Evolutionary conservation across 2,888 invertebrate genomes (phyloP), one percentile per base, ranked within the genome.

Genomic region (Germaria angustata): DNA sequence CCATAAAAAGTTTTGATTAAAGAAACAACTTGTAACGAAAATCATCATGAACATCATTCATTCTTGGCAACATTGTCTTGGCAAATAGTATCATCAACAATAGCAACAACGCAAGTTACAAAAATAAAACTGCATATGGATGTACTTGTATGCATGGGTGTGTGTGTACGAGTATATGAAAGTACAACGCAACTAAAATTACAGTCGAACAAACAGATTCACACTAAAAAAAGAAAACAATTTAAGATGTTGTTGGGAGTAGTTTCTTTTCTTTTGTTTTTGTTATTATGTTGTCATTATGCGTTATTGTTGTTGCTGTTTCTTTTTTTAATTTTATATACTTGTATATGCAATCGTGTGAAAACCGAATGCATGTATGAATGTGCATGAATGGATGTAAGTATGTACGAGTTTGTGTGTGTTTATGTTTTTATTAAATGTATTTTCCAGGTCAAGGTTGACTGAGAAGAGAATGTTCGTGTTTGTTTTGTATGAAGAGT

Each of bases 401-500:
- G n/a, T n/a, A n/a, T n/a, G n/a, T n/a, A n/a, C n/a, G n/a, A n/a
- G n/a, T n/a, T n/a, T 44, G 4, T 44, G 7, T 61, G 13, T 69
- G 20, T 32, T 15, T 32, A 1, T 53, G 6, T 2, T 53, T 46
- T 28, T 55, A 44, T 61, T 32, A 39, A 59, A 39, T 75, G 51
- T 66, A 66, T 88, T 89, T 88, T 90, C 80, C 90, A 90, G 90
- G 90, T 90, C 90, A 90, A 90, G 90, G 90, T 90, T 90, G 87
- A 71, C 49, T 77, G 78, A 77, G 77, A 80, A 73, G 72, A 82
- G 82, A 82, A 76, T 79, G 75, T 66, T 46, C 55, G 53, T 76
- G 53, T 55, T 53, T 76, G 69, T 69, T n/a, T 34, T 65, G 39
- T n/a, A n/a, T n/a, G n/a, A 44, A 24, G 20, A 24, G 24, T 11